phyloP scores from a whole-genome alignment of 2,113 vertebrate genomes.

The Phodopus roborovskii region DNA sequence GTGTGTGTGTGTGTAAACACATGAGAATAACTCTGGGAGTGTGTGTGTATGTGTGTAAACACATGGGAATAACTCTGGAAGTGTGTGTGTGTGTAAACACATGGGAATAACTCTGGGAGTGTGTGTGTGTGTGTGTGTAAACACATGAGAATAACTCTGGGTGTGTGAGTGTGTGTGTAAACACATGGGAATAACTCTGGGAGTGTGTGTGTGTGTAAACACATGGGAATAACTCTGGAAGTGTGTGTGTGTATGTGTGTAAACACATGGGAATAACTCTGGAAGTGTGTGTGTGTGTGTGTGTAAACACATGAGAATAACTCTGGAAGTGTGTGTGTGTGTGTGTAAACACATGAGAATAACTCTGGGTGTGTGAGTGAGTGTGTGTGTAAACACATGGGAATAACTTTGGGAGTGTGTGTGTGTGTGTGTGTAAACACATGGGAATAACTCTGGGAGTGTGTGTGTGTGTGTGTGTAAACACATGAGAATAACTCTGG shows the following conservation, averaged over 20 bases:
- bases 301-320: too few relatives aligned
- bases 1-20: neutral
- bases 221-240: too few relatives aligned
- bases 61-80: neutral
- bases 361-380: too few relatives aligned
- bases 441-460: too few relatives aligned
- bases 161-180: neutral
- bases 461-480: neutral
- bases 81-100: neutral
- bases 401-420: too few relatives aligned
- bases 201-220: neutral
- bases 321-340: neutral
- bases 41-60: neutral
- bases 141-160: too few relatives aligned
- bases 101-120: neutral
- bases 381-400: too few relatives aligned
- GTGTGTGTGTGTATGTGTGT: neutral
- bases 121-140: neutral
- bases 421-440: too few relatives aligned
- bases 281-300: neutral
- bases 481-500: too few relatives aligned
- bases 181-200: too few relatives aligned
- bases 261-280: too few relatives aligned
- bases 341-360: too few relatives aligned
- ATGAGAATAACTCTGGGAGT: neutral